Conservation (phyloP, 2,888 invertebrate species). For the Phortica magna region DNA sequence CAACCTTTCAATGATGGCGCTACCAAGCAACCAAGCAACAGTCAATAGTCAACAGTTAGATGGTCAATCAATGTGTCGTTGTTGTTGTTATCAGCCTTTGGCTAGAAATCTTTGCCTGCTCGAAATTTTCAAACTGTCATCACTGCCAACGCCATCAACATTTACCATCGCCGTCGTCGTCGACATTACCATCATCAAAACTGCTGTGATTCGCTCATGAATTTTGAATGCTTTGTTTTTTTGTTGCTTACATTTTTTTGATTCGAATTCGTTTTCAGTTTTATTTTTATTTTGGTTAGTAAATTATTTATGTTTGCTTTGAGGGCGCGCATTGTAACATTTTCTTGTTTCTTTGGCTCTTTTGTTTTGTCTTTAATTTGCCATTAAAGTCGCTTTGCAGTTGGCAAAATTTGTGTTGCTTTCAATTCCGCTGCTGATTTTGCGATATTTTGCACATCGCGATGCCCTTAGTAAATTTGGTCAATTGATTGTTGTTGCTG, state of each 20-base stretch:
- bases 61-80: conserved; percentile 38
- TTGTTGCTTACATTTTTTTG: conserved; percentile 45
- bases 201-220: conserved; percentile 1
- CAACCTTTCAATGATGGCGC: not conserved
- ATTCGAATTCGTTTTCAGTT: conserved; percentile 21
- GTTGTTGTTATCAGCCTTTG: conserved; percentile 34
- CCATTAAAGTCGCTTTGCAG: not conserved
- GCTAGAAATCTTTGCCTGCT: conserved; percentile 47
- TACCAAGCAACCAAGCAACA: conserved; percentile 52
- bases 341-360: not conserved
- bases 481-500: conserved; percentile 26
- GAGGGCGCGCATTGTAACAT: conserved; percentile 9
- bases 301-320: conserved; percentile 30
- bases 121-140: conserved; percentile 13
- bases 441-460: conserved; percentile 16
- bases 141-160: not conserved
- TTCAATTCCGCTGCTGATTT: not conserved
- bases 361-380: not conserved
- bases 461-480: conserved; percentile 30
- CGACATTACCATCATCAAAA: not conserved
- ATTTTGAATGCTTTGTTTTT: not conserved
- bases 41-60: conserved; percentile 51
- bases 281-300: not conserved
- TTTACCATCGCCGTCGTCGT: not conserved
- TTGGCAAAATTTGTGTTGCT: not conserved